Evolutionary conservation across 2,888 invertebrate species (phyloP).

Genomic region (Drosophila peninsularis): DNA sequence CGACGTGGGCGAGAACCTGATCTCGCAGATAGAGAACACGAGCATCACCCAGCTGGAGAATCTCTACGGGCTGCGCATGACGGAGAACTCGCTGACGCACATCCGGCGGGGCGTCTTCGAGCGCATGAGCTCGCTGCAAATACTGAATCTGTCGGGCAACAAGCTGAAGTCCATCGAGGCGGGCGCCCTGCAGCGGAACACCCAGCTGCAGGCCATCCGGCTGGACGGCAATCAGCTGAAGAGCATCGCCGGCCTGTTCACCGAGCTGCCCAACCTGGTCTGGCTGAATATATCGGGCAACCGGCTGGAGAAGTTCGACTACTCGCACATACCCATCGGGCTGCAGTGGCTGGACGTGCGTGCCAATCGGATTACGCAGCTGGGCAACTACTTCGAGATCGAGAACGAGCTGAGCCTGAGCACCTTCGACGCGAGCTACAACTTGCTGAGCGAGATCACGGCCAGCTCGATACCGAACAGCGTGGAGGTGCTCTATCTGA

Average conservation of each 20-base stretch:
- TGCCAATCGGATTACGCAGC: conserved; percentile 92
- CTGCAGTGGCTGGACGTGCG: conserved; percentile 96
- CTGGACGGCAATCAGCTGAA: conserved; percentile 93
- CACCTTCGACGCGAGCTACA: conserved; percentile 94
- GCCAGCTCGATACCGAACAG: conserved; percentile 92
- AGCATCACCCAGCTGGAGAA: conserved; percentile 93
- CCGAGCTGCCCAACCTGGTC: conserved; percentile 91
- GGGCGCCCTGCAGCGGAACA: conserved; percentile 91
- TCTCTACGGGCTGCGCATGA: conserved; percentile 93
- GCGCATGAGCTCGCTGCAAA: conserved; percentile 92
- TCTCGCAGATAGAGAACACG: conserved; percentile 91
- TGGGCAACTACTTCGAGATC: conserved; percentile 91
- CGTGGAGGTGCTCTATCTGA: conserved; percentile 93
- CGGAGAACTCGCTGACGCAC: conserved; percentile 93
- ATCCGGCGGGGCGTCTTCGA: conserved; percentile 92
- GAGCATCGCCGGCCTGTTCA: conserved; percentile 93
- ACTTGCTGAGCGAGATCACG: conserved; percentile 91
- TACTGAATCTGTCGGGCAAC: conserved; percentile 94
- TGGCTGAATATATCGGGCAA: conserved; percentile 97
- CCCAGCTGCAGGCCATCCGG: conserved; percentile 93
- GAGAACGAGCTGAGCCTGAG: conserved; percentile 90
- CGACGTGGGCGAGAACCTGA: conserved; percentile 95
- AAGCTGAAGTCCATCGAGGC: conserved; percentile 91
- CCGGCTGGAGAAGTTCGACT: conserved; percentile 95
- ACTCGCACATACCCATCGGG: conserved; percentile 91